Percentiles rank a stretch among this genome's conserved stretches.
Conservation (phyloP, 2,888 invertebrate genomes). For the Himalopsyche kuldschensis region DNA sequence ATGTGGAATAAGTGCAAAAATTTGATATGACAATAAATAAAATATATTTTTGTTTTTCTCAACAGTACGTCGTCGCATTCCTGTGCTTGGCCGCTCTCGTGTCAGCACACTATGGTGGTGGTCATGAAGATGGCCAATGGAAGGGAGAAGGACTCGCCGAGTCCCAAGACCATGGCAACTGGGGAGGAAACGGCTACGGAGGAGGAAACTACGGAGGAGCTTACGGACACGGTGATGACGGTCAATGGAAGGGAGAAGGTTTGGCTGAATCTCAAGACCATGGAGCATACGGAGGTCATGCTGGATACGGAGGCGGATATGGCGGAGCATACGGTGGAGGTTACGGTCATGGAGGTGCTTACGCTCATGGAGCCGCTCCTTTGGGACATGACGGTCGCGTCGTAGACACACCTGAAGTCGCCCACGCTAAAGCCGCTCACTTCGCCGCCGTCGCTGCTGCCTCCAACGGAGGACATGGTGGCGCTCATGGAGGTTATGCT, state of each 20-base stretch:
- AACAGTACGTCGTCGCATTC: conserved; percentile 24
- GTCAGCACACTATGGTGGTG: not conserved
- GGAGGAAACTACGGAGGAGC: not conserved
- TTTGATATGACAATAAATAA: too few relatives aligned
- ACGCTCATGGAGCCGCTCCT: not conserved
- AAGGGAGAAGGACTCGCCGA: conserved; percentile 47
- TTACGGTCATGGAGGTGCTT: not conserved
- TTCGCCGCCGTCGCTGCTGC: conserved; percentile 51
- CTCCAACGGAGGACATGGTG: conserved; percentile 26
- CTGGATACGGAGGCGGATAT: not conserved
- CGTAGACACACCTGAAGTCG: conserved; percentile 65
- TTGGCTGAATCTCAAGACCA: not conserved
- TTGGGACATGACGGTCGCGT: too few relatives aligned
- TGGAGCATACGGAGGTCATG: conserved; percentile 13
- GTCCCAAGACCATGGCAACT: conserved; percentile 61
- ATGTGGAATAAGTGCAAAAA: too few relatives aligned
- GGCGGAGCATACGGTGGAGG: not conserved
- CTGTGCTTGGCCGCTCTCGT: conserved; percentile 11
- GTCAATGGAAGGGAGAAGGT: too few relatives aligned
- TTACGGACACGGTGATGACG: too few relatives aligned
- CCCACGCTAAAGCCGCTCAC: conserved; percentile 62
- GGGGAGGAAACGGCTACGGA: not conserved
- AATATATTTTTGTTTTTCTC: not conserved
- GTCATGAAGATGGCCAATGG: conserved; percentile 54
- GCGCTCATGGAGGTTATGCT: too few relatives aligned